Evolutionary conservation across 2,888 invertebrate genomes (phyloP).

Genomic region (Orchestes rusci): DNA sequence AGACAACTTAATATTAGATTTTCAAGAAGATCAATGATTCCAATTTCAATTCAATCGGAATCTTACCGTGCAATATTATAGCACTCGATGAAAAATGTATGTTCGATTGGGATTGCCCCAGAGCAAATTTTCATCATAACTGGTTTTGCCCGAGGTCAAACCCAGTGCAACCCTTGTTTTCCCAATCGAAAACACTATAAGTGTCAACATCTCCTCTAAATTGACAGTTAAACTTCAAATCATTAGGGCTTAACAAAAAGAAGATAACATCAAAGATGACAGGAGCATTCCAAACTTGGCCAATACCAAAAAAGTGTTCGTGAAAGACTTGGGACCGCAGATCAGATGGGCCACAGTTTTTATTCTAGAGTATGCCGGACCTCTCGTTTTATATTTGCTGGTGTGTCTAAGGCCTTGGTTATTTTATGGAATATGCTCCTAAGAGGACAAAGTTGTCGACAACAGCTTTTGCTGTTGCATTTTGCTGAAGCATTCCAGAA

Average conservation of each 20-base stretch:
- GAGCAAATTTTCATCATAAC: too few species aligned
- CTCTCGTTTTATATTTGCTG: conserved; percentile 83
- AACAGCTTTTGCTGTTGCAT: conserved; percentile 27
- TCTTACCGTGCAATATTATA: too few species aligned
- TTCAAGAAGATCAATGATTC: too few species aligned
- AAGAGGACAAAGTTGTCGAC: conserved; percentile 23
- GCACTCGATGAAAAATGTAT: too few species aligned
- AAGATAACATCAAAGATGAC: conserved; percentile 77
- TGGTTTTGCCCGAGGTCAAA: too few species aligned
- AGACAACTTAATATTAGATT: too few species aligned
- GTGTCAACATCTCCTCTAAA: conserved; percentile 52
- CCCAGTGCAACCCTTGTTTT: too few species aligned
- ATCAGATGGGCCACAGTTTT: conserved; percentile 98
- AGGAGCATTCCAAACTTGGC: conserved; percentile 63
- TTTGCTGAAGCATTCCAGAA: conserved; percentile 78
- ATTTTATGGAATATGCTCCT: conserved; percentile 62
- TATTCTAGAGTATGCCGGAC: conserved; percentile 93
- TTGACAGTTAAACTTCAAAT: conserved; percentile 79
- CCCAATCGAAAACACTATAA: too few species aligned
- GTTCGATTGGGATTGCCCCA: too few species aligned
- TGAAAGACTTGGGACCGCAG: conserved; percentile 96
- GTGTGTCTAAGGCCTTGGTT: conserved; percentile 82
- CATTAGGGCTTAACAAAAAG: conserved; percentile 70
- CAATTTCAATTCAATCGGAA: too few species aligned
- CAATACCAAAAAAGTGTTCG: conserved; percentile 69